phyloP scores from a whole-genome alignment of 2,888 invertebrate species.

The Sphinx pinastri region DNA sequence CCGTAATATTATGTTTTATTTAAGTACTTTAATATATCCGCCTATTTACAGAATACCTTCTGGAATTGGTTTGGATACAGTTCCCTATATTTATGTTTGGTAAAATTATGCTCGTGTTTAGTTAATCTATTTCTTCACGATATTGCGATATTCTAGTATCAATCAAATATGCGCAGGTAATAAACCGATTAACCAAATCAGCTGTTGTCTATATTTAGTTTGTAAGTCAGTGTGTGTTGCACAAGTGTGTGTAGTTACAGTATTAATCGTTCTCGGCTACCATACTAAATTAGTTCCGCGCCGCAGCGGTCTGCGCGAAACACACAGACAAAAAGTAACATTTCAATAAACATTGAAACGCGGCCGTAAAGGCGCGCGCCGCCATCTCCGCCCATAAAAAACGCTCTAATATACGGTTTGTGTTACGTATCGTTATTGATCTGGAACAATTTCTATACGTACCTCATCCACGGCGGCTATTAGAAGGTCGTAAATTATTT shows the following conservation, averaged over 20 bases:
- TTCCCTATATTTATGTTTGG: no score
- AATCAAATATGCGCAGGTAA: constrained; percentile 2
- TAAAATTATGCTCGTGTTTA: no score
- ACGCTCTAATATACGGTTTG: constrained; percentile 18
- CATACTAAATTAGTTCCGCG: constrained; percentile 1
- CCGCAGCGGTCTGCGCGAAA: not conserved
- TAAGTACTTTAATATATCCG: no score
- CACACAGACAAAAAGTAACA: constrained; percentile 17
- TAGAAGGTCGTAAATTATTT: constrained; percentile 14
- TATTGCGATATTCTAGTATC: no score
- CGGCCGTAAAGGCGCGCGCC: constrained; percentile 16
- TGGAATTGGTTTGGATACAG: no score
- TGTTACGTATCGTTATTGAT: constrained; percentile 25
- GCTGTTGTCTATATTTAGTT: not conserved
- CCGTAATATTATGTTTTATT: no score
- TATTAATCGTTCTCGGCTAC: constrained; percentile 1
- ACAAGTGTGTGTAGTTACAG: not conserved
- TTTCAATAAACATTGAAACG: constrained; percentile 23
- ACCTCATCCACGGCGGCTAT: constrained; percentile 21
- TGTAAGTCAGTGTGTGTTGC: not conserved
- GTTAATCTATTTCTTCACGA: no score
- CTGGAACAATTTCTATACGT: constrained; percentile 22
- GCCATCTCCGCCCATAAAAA: constrained; percentile 24
- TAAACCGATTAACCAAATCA: not conserved
- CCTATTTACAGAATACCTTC: no score